Evolutionary conservation across 2,797 vertebrate genomes (phyloP), one percentile per base, ranked within the genome.

Genomic region (Sparus aurata): DNA sequence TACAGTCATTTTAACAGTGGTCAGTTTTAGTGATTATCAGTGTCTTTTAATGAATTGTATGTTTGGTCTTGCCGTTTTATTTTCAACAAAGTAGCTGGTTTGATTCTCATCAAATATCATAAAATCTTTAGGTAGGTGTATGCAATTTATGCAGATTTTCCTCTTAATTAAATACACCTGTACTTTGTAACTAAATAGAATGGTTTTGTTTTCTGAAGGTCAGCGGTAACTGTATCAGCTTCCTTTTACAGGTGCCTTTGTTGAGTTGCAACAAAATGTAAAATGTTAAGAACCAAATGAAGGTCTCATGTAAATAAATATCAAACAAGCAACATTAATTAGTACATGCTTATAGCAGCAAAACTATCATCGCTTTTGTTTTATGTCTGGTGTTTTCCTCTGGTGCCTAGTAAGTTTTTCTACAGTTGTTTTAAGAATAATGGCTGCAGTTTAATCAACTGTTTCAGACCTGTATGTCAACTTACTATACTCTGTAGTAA

Each of bases 231-330:
- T 75, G 50, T 84, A 57, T 80, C 17, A 41, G 23, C 43, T 61
- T 23, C 58, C 18, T n/a, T 30, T 45, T 49, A 65, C 17, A 53
- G 58, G 52, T 82, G 79, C 64, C 71, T 77, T 82, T 69, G 52
- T 75, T 73, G 61, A 65, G 47, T 71, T 22, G 69, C 64, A 76
- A 65, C 55, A 67, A 73, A 79, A 69, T 74, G 57, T 71, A 65
- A 38, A 34, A 47, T 75, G 71, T 46, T 46, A 46, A 46, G 13
- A 82, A 82, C 53, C 67, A 89, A 85, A 91, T 94, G 85, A 91
- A 93, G 89, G 89, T 87, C 45, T 84, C 43, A 18, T 88, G 85
- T 85, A 83, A 74, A 85, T 89, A 87, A 76, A n/a, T 38, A 69
- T 60, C 34, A 83, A 69, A 72, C 49, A 71, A 79, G 62, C 73